phyloP scores from a whole-genome alignment of 2,113 vertebrate species.

The Tricholaema leucomelas region DNA sequence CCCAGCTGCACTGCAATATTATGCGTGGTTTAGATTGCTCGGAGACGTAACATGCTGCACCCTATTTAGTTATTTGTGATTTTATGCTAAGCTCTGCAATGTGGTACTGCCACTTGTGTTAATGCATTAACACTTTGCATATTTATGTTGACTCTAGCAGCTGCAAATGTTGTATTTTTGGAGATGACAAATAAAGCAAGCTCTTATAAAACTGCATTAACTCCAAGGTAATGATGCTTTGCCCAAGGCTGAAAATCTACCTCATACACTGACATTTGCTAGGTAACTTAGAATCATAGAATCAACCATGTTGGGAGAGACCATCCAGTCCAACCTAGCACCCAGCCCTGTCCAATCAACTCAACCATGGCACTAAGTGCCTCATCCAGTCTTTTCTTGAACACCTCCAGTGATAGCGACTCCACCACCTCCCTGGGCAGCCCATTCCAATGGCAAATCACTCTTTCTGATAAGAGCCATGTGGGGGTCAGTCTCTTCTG shows the following conservation, averaged over 20 bases:
- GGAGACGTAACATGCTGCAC: neutral
- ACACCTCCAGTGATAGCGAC: no score
- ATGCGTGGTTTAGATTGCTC: slow-evolving; percentile 57
- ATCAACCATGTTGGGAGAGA: no score
- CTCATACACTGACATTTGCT: neutral
- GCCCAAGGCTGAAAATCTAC: neutral
- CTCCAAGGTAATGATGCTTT: neutral
- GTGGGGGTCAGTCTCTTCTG: no score
- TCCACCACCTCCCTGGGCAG: no score
- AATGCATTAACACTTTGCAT: slow-evolving; percentile 14
- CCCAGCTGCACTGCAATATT: slow-evolving; percentile 60
- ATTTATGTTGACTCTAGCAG: slow-evolving; percentile 3
- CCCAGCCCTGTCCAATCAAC: no score
- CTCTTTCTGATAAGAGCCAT: no score
- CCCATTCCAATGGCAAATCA: no score
- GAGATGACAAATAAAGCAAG: neutral
- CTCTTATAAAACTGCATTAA: neutral
- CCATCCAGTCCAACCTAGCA: no score
- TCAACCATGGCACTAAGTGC: no score
- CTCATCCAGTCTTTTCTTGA: no score
- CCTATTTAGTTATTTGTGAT: slow-evolving; percentile 54
- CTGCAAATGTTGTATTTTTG: neutral
- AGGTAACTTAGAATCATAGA: neutral
- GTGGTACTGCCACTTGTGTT: slow-evolving; percentile 33
- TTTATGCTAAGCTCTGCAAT: slow-evolving; percentile 58